phyloP scores from a whole-genome alignment of 2,113 vertebrate genomes.

The Aix galericulata region DNA sequence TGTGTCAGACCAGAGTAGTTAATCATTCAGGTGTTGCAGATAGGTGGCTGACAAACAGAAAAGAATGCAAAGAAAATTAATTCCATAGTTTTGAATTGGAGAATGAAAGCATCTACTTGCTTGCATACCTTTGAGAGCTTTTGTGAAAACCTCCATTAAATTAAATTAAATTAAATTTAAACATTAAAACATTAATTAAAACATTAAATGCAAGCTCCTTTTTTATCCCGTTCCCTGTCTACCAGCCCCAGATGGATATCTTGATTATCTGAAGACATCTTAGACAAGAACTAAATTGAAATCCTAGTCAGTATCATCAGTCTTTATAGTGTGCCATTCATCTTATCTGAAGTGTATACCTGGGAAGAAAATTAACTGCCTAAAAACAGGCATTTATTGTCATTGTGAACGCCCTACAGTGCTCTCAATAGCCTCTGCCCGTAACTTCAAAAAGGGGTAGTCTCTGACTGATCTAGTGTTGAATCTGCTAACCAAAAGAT shows the following conservation, averaged over 20 bases:
- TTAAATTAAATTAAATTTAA: too few species aligned
- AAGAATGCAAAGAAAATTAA: neutral
- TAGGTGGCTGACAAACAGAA: neutral
- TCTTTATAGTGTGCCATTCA: neutral
- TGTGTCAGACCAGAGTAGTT: neutral
- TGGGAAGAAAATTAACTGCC: neutral
- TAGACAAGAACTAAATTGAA: neutral
- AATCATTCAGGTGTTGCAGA: neutral
- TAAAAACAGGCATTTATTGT: neutral
- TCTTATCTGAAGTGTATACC: neutral
- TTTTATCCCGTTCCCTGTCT: neutral
- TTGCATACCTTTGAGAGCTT: too few species aligned
- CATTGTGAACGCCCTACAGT: neutral
- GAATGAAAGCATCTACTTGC: neutral
- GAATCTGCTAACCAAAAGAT: neutral
- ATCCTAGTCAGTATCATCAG: neutral
- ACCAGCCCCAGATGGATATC: neutral
- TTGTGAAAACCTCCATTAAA: neutral
- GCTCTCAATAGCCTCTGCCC: neutral
- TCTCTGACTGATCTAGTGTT: neutral
- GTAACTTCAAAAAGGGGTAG: neutral
- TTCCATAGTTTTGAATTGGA: neutral
- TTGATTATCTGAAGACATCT: neutral
- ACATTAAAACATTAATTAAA: too few species aligned
- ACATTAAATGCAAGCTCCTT: neutral